phyloP scores from a whole-genome alignment of 1,140 invertebrate genomes.

The Lucilia sericata region DNA sequence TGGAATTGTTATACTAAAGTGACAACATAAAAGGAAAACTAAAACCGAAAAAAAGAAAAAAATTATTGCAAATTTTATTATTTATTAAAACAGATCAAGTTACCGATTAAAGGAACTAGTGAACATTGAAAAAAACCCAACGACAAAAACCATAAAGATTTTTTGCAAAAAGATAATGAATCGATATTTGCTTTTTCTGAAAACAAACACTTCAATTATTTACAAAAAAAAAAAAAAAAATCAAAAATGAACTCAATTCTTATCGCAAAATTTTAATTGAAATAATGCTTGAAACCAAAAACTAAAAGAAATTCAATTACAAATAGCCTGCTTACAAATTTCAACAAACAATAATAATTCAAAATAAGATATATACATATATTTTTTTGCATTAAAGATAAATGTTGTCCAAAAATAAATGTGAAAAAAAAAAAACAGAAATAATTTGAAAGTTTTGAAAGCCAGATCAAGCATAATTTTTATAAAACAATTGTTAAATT shows the following conservation, averaged over 20 bases:
- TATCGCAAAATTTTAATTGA: too few species aligned
- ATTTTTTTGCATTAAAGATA: slow-evolving; percentile 21
- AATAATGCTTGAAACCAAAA: too few species aligned
- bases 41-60: neutral
- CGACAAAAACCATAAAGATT: neutral
- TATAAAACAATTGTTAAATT: slow-evolving; percentile 37
- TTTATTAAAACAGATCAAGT: slow-evolving; percentile 40
- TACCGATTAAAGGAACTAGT: neutral
- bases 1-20: slow-evolving; percentile 35
- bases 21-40: slow-evolving; percentile 28
- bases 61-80: slow-evolving; percentile 36
- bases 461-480: neutral
- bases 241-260: too few species aligned
- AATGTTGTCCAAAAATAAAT: slow-evolving; percentile 29
- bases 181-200: neutral
- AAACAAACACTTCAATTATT: neutral
- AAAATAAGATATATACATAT: slow-evolving; percentile 33
- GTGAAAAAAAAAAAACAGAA: too few species aligned
- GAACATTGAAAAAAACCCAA: neutral
- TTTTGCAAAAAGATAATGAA: neutral
- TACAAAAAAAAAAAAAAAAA: too few species aligned
- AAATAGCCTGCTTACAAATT: neutral
- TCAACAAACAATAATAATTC: neutral
- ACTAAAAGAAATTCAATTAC: neutral
- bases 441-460: slow-evolving; percentile 42